phyloP scores from a whole-genome alignment of 2,797 vertebrate species.

The Knipowitschia caucasica region DNA sequence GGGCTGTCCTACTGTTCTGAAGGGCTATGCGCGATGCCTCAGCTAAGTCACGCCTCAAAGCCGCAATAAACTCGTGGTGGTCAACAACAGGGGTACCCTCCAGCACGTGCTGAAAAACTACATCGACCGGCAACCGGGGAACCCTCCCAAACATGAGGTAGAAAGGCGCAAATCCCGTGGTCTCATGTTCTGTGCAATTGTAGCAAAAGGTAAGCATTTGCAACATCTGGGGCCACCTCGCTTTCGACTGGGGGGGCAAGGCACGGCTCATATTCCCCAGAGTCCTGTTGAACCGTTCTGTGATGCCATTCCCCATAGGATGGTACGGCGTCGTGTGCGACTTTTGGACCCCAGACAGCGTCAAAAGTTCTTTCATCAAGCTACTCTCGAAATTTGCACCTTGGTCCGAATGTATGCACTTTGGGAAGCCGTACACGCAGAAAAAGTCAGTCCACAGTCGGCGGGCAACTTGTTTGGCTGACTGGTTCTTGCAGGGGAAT shows the following conservation, averaged over 20 bases:
- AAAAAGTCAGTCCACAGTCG: conserved; percentile 18
- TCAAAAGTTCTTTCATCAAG: conserved; percentile 19
- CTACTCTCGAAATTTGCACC: conserved; percentile 18
- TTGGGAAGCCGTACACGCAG: conserved; percentile 9
- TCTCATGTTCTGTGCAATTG: conserved; percentile 19
- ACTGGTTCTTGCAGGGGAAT: conserved; percentile 14
- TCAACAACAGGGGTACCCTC: background rate
- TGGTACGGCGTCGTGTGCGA: conserved; percentile 14
- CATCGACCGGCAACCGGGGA: background rate
- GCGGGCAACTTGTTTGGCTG: conserved; percentile 13
- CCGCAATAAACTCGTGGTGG: conserved; percentile 8
- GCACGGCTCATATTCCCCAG: conserved; percentile 15
- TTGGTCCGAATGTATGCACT: conserved; percentile 7
- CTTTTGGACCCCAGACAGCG: conserved; percentile 18
- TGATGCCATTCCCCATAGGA: conserved; percentile 16
- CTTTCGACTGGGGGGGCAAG: background rate
- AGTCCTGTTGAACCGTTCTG: conserved; percentile 13
- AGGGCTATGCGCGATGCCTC: conserved; percentile 5
- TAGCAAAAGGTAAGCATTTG: conserved; percentile 15
- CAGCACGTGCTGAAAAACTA: conserved; percentile 5
- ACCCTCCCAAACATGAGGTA: conserved; percentile 2
- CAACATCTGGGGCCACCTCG: conserved; percentile 8
- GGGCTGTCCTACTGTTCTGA: background rate
- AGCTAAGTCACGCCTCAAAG: conserved; percentile 1
- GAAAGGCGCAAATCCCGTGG: conserved; percentile 1